Evolutionary conservation across 2,797 vertebrate species (phyloP).

Genomic region (Lutra lutra): DNA sequence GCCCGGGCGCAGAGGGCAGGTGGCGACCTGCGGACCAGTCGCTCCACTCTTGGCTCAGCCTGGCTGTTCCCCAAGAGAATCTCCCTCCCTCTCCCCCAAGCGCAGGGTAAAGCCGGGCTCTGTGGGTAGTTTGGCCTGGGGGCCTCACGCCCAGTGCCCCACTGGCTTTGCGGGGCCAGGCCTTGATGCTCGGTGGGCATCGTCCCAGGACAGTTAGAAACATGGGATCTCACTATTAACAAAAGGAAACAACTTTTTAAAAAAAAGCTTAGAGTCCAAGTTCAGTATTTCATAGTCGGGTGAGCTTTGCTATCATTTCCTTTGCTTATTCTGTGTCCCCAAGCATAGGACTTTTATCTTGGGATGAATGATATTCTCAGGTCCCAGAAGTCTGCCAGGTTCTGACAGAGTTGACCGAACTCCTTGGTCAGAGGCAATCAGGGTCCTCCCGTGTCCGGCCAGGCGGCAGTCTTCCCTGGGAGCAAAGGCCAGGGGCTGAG

Average conservation of each 20-base stretch:
- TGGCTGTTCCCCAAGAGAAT: neutral
- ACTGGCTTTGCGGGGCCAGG: neutral
- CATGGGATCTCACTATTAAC: neutral
- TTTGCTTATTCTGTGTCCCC: neutral
- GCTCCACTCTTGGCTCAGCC: neutral
- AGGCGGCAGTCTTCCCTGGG: neutral
- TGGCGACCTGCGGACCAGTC: neutral
- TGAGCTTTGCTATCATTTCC: neutral
- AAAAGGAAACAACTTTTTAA: neutral
- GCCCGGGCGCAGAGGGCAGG: fast-evolving
- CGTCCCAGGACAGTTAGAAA: neutral
- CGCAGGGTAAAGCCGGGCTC: neutral
- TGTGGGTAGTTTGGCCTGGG: too few species aligned
- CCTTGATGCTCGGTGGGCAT: neutral
- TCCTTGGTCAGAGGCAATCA: neutral
- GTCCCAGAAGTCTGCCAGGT: neutral
- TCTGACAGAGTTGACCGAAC: neutral
- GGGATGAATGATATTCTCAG: neutral
- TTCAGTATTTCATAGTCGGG: neutral
- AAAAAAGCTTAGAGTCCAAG: neutral
- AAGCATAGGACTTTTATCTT: neutral
- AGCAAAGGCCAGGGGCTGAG: neutral
- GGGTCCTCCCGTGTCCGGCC: too few species aligned
- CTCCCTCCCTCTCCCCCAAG: neutral
- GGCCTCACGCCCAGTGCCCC: neutral